Base-by-base conservation (phyloP, 2,888 invertebrate genomes). In the Parnassius orleans region DNA sequence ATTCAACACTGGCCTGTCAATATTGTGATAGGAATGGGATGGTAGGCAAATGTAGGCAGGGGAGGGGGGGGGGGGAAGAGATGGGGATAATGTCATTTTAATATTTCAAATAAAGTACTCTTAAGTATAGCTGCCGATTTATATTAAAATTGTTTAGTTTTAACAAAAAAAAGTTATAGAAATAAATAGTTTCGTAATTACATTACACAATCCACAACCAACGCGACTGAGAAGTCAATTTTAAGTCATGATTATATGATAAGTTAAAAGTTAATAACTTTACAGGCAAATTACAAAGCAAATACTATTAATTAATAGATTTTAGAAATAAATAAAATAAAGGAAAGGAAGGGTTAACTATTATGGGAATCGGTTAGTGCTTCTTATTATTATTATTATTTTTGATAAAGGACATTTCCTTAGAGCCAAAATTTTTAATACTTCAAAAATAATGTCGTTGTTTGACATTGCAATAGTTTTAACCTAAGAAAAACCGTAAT, bases 1-100 rank as follows among this genome's bases (percentile, higher is more conserved):
- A 87, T 83, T 85, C 91, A 92, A 92, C 92, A 91, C 91, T 84
- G 92, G 89, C 79, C 92, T 92, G 92, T 92, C 92, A 92, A 92
- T 92, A 92, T 92, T 91, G 92, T 80, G 76, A 75, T 70, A 65
- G 59, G 77, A 80, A 65, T 51, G 79, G 81, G 72, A 65, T 64
- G 67, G 71, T 68, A 64, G 74, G 75, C 74, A 70, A 66, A 66
- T 68, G 67, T 64, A 66, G 63, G 68, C 71, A 70, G 63, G 69
- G 19, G 19, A 52, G 70, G 73, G 65, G 63, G 19, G 19, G 53
- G 70, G 73, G 65, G 63, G 61, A 64, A 60, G 55, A 60, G 53
- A 41, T 58, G 63, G 44, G 65, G 77, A 89, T 48, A 48, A 48
- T 89, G 90, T 86, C 91, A 90, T 89, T 88, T 83, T 71, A 83